phyloP scores from a whole-genome alignment of 2,113 vertebrate genomes.

The Amazona vittata region DNA sequence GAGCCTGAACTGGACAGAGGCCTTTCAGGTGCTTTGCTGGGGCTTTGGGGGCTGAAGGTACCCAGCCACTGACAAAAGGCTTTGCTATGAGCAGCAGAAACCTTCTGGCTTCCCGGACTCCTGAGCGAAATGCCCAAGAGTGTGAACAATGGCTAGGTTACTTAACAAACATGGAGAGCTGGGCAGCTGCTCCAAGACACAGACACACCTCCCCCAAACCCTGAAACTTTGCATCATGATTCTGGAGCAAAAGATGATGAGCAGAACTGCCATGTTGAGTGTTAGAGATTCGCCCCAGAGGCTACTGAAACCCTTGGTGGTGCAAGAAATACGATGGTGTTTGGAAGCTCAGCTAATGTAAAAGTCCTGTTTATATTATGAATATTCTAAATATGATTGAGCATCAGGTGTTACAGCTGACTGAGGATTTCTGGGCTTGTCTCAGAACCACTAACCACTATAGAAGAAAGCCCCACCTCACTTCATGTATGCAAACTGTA shows the following conservation, averaged over 20 bases:
- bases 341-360: not conserved
- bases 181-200: not conserved
- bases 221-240: not conserved
- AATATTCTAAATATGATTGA: not conserved
- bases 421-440: constrained; percentile 4
- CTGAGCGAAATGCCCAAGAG: not conserved
- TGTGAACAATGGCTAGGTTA: not conserved
- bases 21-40: not conserved
- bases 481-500: constrained; percentile 15
- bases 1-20: not conserved
- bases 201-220: not conserved
- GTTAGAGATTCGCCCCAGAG: not conserved
- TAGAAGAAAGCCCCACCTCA: not conserved
- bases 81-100: not conserved
- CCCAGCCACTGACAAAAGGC: not conserved
- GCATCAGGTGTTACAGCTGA: constrained; percentile 10
- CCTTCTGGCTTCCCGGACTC: not conserved
- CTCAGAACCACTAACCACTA: not conserved
- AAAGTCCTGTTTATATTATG: not conserved
- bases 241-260: not conserved
- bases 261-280: not conserved
- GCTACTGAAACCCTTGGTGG: not conserved
- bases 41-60: not conserved
- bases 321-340: not conserved
- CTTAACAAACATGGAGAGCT: not conserved